Base-by-base conservation (phyloP, 1,140 invertebrate genomes). In the Helicoverpa armigera region DNA sequence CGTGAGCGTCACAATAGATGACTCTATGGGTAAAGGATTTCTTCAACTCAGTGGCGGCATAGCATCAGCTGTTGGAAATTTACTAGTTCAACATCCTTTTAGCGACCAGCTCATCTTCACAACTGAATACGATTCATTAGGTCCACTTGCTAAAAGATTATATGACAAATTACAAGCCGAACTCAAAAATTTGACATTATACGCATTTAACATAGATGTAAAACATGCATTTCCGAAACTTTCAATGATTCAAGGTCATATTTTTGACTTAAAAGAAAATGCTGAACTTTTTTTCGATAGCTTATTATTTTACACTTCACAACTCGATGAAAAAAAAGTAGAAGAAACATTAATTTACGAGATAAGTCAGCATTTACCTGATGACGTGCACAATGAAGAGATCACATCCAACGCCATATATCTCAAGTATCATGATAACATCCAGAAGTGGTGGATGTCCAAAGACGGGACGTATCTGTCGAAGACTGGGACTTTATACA, bases 361-460 rank as follows among this genome's bases (percentile, higher is more conserved):
- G 13, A 54, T 54, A 14, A 54, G 13, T 54, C 12, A 29, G 7
- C 11, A 5, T 60, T 18, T 12, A 10, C 10, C 11, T 9, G 58
- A 60, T 18, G 16, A 18, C 18, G 16, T 60, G 11, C 58, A 29
- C 12, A n/a, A 60, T 60, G 58, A 23, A 29, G 18, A 60, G 23
- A 16, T 60, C 11, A 29, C 58, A 18, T 60, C 58, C 7, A 11
- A 60, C 16, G 50, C 61, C 9, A 65, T 67, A 23, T 77, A 31
- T 16, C n/a, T 65, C 3, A 53, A 77, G n/a, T 77, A 65, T 54
- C 61, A 77, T 23, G 61, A 65, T 65, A 7, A 35, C 14, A 65
- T 77, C 35, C 60, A 77, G 65, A 65, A 54, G 16, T 67, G 60
- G 75, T 67, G 60, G 48, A 31, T 77, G 75, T 14, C 13, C 5